Base-by-base conservation (phyloP, 2,113 vertebrate species). In the Falcunculus frontatus region DNA sequence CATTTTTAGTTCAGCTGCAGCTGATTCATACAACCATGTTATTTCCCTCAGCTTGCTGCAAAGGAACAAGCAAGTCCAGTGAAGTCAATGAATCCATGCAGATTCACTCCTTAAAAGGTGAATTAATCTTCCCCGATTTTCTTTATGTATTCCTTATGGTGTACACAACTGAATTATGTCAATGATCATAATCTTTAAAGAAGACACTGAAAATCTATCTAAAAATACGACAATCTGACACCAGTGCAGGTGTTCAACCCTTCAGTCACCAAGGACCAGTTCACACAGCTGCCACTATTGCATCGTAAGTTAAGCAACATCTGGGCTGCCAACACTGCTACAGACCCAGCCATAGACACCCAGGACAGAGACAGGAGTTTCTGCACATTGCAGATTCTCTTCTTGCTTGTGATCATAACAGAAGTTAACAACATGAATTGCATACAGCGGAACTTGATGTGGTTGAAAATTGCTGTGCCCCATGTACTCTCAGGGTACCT, bases 201-300 rank as follows among this genome's bases (percentile, higher is more conserved):
- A 84, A 56, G 25, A 79, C 6, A 57, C 19, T 41, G 26, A 86
- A 82, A 84, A n/a, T 9, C 15, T n/a, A 16, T 16, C 4, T 62
- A n/a, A 47, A 56, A 67, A 22, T 27, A 2, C 44, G 27, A 47
- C 27, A 52, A 20, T 18, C 13, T 23, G 3, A 17, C 23, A 29
- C 37, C 21, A 27, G 5, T 23, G 13, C 35, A 69, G 44, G 12
- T 73, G 16, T 12, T 26, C 10, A 55, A 29, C 21, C 30, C 16
- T 39, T 55, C 9, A 11, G 25, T 42, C 0, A 0, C 29, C 19
- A 35, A 50, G 21, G 27, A 16, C 8, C 2, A 1, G 13, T 30
- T 90, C 27, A 27, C 1, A 1, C 5, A 83, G 39, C 44, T 83
- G 50, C 20, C 3, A 0, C 9, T 14, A 16, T 17, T 10, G 12